These are phyloP conservation scores for Caenorhabditis tropicalis DNA, from an alignment of 1,140 invertebrate species.

Conservation along the genomic window DNA sequence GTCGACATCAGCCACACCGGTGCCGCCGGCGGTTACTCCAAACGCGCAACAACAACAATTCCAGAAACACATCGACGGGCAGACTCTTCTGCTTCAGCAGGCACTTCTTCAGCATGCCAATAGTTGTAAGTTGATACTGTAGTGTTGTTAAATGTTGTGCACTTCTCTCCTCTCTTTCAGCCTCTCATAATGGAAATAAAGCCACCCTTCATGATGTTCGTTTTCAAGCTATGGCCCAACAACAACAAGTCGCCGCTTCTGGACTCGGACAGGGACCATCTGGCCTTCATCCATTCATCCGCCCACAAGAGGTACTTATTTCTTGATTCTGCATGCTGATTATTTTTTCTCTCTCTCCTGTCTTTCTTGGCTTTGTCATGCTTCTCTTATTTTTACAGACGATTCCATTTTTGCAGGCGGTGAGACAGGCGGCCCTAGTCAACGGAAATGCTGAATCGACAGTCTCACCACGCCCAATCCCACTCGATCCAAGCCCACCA, in stretches of 20 bases:
- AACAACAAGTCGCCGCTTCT: slow-evolving; percentile 33
- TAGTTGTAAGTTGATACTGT: neutral
- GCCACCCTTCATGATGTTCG: slow-evolving; percentile 36
- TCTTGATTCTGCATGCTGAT: neutral
- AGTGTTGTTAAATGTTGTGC: neutral
- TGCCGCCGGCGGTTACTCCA: neutral
- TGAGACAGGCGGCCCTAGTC: neutral
- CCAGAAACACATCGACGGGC: slow-evolving; percentile 30
- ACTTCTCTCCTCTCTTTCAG: neutral
- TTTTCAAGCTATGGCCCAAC: slow-evolving; percentile 31
- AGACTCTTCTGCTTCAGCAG: neutral
- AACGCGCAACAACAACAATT: slow-evolving; percentile 25
- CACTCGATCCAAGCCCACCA: slow-evolving; percentile 8
- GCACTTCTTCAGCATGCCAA: neutral
- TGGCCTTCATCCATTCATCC: neutral
- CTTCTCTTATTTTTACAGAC: neutral
- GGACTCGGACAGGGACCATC: neutral
- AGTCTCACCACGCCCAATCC: neutral
- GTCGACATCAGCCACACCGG: neutral
- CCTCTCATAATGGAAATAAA: neutral
- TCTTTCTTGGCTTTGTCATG: too few species aligned
- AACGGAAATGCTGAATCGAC: neutral
- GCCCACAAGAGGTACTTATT: neutral
- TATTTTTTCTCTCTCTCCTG: neutral
- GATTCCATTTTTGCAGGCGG: neutral